Evolutionary conservation across 2,113 vertebrate species (phyloP).

Genomic region (Gadus chalcogrammus): DNA sequence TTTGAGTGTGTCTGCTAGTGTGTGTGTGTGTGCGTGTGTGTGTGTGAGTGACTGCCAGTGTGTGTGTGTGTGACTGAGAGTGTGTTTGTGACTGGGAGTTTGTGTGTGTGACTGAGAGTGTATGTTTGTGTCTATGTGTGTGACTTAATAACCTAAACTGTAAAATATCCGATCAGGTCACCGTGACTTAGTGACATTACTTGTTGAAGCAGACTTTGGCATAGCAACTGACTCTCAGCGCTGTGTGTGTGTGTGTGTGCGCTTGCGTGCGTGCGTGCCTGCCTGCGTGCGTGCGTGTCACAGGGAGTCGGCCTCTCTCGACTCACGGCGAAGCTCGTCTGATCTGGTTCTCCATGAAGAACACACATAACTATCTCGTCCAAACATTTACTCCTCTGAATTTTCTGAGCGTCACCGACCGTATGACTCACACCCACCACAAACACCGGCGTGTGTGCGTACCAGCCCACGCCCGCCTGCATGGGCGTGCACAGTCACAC

Average conservation of each 20-base stretch:
- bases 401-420: slow-evolving; percentile 7
- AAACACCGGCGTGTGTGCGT: background rate
- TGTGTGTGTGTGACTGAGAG: background rate
- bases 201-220: too few relatives aligned
- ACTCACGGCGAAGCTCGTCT: background rate
- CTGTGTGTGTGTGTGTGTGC: background rate
- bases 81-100: background rate
- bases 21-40: background rate
- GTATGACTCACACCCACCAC: slow-evolving; percentile 3
- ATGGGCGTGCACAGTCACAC: background rate
- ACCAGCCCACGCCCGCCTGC: background rate
- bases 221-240: too few relatives aligned
- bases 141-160: too few relatives aligned
- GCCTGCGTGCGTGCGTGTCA: background rate
- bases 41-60: slow-evolving; percentile 14
- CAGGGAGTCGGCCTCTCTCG: slow-evolving; percentile 1
- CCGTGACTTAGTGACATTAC: too few relatives aligned
- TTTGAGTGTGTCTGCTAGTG: background rate
- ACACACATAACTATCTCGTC: slow-evolving; percentile 26
- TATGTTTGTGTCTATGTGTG: background rate
- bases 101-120: background rate
- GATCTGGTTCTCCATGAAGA: slow-evolving; percentile 2
- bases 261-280: background rate
- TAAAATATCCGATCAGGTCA: too few relatives aligned
- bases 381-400: slow-evolving; percentile 41